phyloP scores from a whole-genome alignment of 1,140 invertebrate genomes.

The Pissodes strobi region DNA sequence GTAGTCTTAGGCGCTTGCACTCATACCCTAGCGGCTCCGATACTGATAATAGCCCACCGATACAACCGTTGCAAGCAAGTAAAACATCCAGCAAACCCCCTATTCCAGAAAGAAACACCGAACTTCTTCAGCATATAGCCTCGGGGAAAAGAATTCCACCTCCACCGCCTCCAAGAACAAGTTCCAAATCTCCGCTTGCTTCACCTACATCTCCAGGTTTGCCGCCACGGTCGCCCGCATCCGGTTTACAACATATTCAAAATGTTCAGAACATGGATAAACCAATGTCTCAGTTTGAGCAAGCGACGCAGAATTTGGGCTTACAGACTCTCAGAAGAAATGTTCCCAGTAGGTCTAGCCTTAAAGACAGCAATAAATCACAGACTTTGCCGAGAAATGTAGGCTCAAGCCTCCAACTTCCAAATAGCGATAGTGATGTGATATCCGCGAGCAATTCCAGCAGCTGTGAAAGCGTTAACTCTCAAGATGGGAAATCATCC shows the following conservation, averaged over 20 bases:
- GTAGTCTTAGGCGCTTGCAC: constrained; percentile 70
- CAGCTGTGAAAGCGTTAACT: constrained; percentile 78
- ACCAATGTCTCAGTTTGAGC: constrained; percentile 53
- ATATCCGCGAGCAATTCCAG: constrained; percentile 66
- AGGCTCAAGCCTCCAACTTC: constrained; percentile 52
- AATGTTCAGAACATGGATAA: constrained; percentile 53
- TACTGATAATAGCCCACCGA: constrained; percentile 70
- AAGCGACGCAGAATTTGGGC: constrained; percentile 53
- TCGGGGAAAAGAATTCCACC: constrained; percentile 77
- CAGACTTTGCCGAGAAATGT: constrained; percentile 54
- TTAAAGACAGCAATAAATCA: constrained; percentile 52
- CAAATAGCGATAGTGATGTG: constrained; percentile 45
- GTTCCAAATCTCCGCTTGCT: constrained; percentile 79
- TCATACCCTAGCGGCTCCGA: constrained; percentile 77
- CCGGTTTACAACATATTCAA: constrained; percentile 53
- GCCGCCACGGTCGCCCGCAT: constrained; percentile 59
- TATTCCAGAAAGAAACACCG: constrained; percentile 76
- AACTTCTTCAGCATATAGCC: constrained; percentile 66
- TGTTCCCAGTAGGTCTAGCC: constrained; percentile 49
- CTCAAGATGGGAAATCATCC: constrained; percentile 65
- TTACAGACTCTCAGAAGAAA: constrained; percentile 52
- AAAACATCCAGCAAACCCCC: constrained; percentile 67
- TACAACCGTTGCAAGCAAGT: constrained; percentile 57
- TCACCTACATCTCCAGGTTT: constrained; percentile 72
- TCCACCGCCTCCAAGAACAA: constrained; percentile 82